Evolutionary conservation across 2,888 invertebrate genomes (phyloP), one percentile per base, ranked within the genome.

Genomic region (Tinea pellionella): DNA sequence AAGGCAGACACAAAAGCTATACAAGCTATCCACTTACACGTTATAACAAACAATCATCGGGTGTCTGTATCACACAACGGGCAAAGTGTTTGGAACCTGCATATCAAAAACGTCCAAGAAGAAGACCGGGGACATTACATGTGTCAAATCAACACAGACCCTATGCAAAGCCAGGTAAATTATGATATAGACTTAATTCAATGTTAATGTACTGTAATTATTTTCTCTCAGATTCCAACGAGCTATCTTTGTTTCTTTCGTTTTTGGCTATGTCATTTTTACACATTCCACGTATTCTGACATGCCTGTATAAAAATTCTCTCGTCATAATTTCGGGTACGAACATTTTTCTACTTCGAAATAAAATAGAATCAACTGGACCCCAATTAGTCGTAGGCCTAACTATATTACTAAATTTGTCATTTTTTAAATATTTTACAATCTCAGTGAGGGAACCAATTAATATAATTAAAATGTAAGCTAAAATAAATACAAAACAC

Each of bases 111-210:
- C 68, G 93, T 94, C 1, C 93, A 94, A 70, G 94, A 94, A 73
- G 95, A 96, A 72, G 97, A 97, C 79, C 90, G 92, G 58, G 97
- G 97, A 30, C 91, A 93, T 67, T 97, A 96, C 84, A 96, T 96
- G 96, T 97, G 96, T 80, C 96, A 97, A 86, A 92, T 97, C 71
- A 97, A 97, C 87, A 96, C 96, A 16, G 95, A 96, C 81, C 97
- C 96, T 0, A 96, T 96, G 96, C 94, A 94, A 81, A 95, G 94
- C 78, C 96, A 96, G 92, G 94, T 96, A 85, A 81, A 84, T 55
- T 74, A 59, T 59, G 32, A 47, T 12, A n/a, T n/a, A n/a, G n/a
- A n/a, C n/a, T n/a, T n/a, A 37, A 47, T 18, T 9, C 47, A 47
- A 47, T 47, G 41, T 41, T 41, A 41, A 41, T 3, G 13, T 41